Evolutionary conservation across 2,113 vertebrate species (phyloP), one percentile per base, ranked within the genome.

Genomic region (Lasiurus borealis): DNA sequence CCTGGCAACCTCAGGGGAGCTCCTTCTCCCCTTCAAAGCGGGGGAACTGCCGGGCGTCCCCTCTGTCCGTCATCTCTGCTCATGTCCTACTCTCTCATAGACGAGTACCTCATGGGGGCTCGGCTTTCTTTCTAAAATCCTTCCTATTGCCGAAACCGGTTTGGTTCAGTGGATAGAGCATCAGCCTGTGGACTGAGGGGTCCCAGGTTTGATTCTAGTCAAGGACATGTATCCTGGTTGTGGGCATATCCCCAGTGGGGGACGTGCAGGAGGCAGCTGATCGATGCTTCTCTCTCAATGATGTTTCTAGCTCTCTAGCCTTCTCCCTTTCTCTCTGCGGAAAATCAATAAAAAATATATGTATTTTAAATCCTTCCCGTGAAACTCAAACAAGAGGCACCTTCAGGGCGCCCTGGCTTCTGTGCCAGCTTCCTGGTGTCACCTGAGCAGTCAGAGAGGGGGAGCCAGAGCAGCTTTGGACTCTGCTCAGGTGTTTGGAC

Each of bases 21-120:
- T 0, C 0, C 52, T 48, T 48, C 50, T 85, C 25, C 5, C 36
- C 64, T 75, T 3, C 54, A 82, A 44, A 92, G 44, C 72, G 85
- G 19, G 23, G 6, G 7, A 8, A 2, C 14, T 3, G 14, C 19
- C 34, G 7, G 4, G 4, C 52, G n/a, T 23, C 34, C 29, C 34
- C 94, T 91, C 36, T 95, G 83, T 94, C 96, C 73, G 90, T 95
- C 96, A 95, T 7, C 9, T 88, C 93, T 87, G n/a, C 85, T 96
- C 96, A 90, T 96, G 85, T 95, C 95, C 93, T 95, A 73, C 5
- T 3, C 77, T 96, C 92, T 93, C 69, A 86, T 96, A 91, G 94
- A 85, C 57, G 88, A 93, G 72, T 72, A 94, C 96, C 94, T 59
- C 77, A 91, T 93, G 44, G 48, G 75, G 71, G 13, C 69, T 96